These are phyloP conservation scores for Cebus imitator DNA, from an alignment of 2,113 vertebrate genomes.

Conservation along the genomic window DNA sequence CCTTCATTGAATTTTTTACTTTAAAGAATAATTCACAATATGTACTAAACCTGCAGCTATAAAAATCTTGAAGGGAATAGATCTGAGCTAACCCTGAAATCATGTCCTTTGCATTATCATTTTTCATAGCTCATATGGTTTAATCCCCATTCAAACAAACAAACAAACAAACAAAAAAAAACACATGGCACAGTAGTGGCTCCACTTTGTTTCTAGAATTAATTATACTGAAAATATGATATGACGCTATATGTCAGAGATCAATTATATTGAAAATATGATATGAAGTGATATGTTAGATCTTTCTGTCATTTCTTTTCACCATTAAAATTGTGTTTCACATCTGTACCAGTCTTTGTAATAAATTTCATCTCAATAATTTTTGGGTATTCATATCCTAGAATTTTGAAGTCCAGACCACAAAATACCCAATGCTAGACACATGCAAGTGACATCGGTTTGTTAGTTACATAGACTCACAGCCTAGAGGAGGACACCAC, in stretches of 20 bases:
- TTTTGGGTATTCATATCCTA: neutral
- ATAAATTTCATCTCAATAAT: neutral
- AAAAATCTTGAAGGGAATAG: neutral
- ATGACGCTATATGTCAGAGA: neutral
- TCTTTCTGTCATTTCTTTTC: conserved; percentile 18
- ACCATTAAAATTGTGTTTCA: conserved; percentile 26
- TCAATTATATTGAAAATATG: neutral
- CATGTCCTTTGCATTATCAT: neutral
- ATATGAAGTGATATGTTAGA: neutral
- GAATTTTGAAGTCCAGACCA: neutral
- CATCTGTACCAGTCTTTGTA: neutral
- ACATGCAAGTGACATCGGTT: no score
- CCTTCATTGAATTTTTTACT: neutral
- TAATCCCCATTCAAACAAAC: neutral
- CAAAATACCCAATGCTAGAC: neutral
- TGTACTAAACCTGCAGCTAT: neutral
- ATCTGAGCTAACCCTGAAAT: neutral
- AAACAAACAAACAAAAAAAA: neutral
- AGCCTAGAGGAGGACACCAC: neutral
- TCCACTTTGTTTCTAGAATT: neutral
- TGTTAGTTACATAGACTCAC: neutral
- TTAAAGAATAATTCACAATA: neutral
- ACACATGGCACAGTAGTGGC: fast-evolving
- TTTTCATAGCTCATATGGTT: neutral
- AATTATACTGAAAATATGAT: neutral